Conservation (phyloP, 2,888 invertebrate genomes). For the Vandiemenella viatica region DNA sequence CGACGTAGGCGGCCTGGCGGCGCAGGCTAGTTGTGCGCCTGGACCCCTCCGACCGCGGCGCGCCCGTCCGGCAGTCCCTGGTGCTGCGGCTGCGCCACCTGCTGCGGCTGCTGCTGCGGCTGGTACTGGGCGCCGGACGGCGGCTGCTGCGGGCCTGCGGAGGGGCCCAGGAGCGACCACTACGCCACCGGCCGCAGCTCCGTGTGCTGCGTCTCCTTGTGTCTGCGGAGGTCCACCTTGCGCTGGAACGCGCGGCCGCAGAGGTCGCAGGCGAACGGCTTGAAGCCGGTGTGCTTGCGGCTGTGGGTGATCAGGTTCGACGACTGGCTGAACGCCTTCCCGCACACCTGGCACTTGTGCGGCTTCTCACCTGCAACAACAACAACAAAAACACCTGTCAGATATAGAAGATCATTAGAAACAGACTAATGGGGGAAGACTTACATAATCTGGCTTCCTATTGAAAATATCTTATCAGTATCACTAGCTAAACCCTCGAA, state of each 20-base stretch:
- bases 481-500: too few relatives aligned
- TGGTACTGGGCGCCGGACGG: background rate
- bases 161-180: conserved; percentile 20
- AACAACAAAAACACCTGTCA: too few relatives aligned
- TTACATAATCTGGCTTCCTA: too few relatives aligned
- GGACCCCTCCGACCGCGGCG: too few relatives aligned
- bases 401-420: too few relatives aligned
- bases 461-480: too few relatives aligned
- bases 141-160: background rate
- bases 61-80: background rate
- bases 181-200: conserved; percentile 43
- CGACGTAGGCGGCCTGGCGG: too few relatives aligned
- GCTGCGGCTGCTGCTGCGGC: background rate
- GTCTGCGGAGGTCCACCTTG: conserved; percentile 85
- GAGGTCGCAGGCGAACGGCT: conserved; percentile 91
- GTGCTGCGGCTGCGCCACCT: background rate
- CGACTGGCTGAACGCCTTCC: conserved; percentile 95
- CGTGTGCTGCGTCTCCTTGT: conserved; percentile 92
- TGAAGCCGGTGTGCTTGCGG: conserved; percentile 95
- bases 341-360: conserved; percentile 95
- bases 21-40: too few relatives aligned
- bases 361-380: conserved; percentile 79
- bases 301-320: conserved; percentile 97
- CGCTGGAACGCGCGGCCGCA: conserved; percentile 90
- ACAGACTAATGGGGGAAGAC: too few relatives aligned